Conservation (phyloP, 1,140 invertebrate genomes). For the Globodera ellingtonae region DNA sequence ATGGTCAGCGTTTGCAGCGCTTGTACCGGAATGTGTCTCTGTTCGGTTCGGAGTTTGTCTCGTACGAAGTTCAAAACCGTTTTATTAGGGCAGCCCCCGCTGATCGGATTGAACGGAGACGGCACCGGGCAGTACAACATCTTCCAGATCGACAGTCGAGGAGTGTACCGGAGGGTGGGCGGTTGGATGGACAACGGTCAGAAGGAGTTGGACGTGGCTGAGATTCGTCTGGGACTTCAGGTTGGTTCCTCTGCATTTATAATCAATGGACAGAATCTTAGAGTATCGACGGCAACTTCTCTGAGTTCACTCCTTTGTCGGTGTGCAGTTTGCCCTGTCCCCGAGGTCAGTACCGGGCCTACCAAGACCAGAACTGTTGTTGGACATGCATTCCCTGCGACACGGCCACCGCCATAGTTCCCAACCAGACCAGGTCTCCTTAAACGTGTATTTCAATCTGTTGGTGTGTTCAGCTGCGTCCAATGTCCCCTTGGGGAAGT, state of each 20-base stretch:
- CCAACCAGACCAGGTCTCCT: slow-evolving; percentile 72
- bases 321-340: slow-evolving; percentile 73
- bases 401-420: slow-evolving; percentile 73
- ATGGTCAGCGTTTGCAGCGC: slow-evolving; percentile 55
- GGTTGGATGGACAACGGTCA: slow-evolving; percentile 43
- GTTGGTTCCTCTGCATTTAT: slow-evolving; percentile 14
- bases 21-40: slow-evolving; percentile 61
- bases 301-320: slow-evolving; percentile 67
- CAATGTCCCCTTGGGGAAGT: slow-evolving; percentile 73
- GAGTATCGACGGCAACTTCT: slow-evolving; percentile 39
- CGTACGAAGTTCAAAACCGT: background rate
- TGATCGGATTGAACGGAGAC: slow-evolving; percentile 68
- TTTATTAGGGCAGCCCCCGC: slow-evolving; percentile 48
- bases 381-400: slow-evolving; percentile 77
- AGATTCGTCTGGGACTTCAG: slow-evolving; percentile 52
- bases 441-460: background rate
- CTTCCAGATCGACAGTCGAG: slow-evolving; percentile 59
- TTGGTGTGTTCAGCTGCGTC: slow-evolving; percentile 55
- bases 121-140: slow-evolving; percentile 68
- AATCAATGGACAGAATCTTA: slow-evolving; percentile 21
- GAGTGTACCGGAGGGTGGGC: slow-evolving; percentile 55
- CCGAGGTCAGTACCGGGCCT: slow-evolving; percentile 72
- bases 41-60: slow-evolving; percentile 34
- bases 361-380: slow-evolving; percentile 72
- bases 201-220: slow-evolving; percentile 43